Evolutionary conservation across 2,888 invertebrate genomes (phyloP).

Genomic region (Hofmannophila pseudospretella): DNA sequence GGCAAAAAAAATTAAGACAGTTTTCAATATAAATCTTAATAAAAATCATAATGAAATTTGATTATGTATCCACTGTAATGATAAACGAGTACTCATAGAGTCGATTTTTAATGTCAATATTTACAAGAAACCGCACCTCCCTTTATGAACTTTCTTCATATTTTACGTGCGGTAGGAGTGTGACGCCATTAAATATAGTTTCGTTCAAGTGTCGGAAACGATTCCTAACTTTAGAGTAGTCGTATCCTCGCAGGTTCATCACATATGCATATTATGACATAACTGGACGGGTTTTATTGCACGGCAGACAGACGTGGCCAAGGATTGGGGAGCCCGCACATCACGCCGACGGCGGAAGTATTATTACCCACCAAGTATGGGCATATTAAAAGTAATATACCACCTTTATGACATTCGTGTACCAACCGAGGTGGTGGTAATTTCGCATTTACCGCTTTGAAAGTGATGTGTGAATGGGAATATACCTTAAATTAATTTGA

Average conservation of each 20-base stretch:
- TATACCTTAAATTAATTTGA: not conserved
- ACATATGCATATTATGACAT: conserved; percentile 69
- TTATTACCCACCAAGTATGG: conserved; percentile 27
- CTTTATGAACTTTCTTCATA: conserved; percentile 3
- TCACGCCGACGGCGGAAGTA: conserved; percentile 32
- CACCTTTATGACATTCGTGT: conserved; percentile 49
- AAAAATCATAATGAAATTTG: no score
- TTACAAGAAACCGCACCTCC: no score
- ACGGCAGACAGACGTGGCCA: conserved; percentile 57
- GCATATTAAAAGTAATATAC: conserved; percentile 23
- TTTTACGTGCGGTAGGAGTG: conserved; percentile 13
- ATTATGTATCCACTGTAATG: no score
- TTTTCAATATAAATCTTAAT: no score
- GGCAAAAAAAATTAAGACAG: no score
- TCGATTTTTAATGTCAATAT: no score
- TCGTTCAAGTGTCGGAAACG: conserved; percentile 30
- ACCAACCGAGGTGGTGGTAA: conserved; percentile 35
- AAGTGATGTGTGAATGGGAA: conserved; percentile 13
- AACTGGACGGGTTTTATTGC: conserved; percentile 66
- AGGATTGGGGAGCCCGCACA: conserved; percentile 39
- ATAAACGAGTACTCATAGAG: no score
- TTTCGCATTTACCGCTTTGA: conserved; percentile 31
- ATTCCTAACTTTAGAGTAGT: conserved; percentile 49
- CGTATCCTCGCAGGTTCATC: conserved; percentile 50
- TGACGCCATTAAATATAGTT: conserved; percentile 25